These are phyloP conservation scores for Eumaeus atala DNA, from an alignment of 1,140 invertebrate species.

Conservation along the genomic window DNA sequence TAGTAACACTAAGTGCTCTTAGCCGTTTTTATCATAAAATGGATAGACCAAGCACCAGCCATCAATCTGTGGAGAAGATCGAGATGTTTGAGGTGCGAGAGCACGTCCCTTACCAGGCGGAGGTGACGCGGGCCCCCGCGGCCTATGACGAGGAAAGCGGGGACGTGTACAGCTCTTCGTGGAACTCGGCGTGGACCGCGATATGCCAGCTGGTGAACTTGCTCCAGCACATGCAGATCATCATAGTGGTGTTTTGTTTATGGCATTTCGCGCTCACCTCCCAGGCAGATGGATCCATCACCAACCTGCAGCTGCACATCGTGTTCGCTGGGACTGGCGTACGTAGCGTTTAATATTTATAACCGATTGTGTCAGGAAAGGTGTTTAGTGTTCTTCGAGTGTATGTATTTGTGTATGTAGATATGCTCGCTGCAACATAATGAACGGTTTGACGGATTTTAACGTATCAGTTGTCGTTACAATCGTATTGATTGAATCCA, in stretches of 20 bases:
- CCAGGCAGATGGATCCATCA: slow-evolving; percentile 47
- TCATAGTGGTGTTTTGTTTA: slow-evolving; percentile 57
- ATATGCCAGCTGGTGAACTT: slow-evolving; percentile 60
- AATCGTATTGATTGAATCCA: no score
- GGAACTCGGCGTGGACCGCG: slow-evolving; percentile 53
- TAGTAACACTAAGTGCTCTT: neutral
- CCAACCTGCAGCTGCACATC: slow-evolving; percentile 59
- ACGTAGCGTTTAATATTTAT: slow-evolving; percentile 29
- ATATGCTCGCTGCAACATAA: no score
- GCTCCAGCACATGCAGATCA: slow-evolving; percentile 61
- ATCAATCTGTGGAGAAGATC: slow-evolving; percentile 58
- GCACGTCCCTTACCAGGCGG: slow-evolving; percentile 63
- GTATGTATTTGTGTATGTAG: no score
- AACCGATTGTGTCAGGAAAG: no score
- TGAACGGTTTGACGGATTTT: no score
- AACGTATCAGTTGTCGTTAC: no score
- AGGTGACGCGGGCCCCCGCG: slow-evolving; percentile 49
- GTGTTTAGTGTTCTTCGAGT: no score
- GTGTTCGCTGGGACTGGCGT: slow-evolving; percentile 67
- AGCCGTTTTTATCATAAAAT: slow-evolving; percentile 25
- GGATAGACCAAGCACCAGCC: slow-evolving; percentile 61
- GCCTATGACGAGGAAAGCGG: slow-evolving; percentile 59
- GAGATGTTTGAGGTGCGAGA: slow-evolving; percentile 65
- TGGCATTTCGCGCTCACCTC: slow-evolving; percentile 63
- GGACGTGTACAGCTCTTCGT: slow-evolving; percentile 41